Evolutionary conservation across 2,888 invertebrate genomes (phyloP).

Genomic region (Aelia acuminata): DNA sequence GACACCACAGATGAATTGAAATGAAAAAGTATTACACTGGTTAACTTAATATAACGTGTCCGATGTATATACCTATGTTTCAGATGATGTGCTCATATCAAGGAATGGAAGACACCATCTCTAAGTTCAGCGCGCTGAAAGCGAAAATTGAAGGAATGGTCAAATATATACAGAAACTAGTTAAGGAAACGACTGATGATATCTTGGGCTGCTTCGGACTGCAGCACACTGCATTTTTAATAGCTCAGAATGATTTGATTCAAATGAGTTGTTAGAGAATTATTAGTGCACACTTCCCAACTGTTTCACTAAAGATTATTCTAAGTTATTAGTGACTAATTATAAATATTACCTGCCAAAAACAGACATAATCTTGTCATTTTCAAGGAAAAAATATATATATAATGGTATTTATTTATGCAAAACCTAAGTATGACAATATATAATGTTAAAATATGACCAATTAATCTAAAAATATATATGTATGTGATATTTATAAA

Average conservation of each 20-base stretch:
- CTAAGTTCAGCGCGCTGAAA: neutral
- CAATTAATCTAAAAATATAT: no score
- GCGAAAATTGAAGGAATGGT: neutral
- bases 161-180: neutral
- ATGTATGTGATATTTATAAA: no score
- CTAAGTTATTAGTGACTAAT: no score
- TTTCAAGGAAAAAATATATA: no score
- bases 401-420: no score
- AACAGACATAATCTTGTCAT: no score
- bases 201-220: neutral
- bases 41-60: no score
- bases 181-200: neutral
- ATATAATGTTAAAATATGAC: no score
- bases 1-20: no score
- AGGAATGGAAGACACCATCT: neutral
- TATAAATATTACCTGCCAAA: no score
- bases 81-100: slow-evolving; percentile 7
- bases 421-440: no score
- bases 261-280: slow-evolving; percentile 27
- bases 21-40: no score
- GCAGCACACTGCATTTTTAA: neutral
- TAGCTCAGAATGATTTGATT: neutral
- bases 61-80: neutral
- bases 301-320: neutral
- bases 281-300: neutral